Percentiles rank a stretch among this genome's conserved stretches.
phyloP scores from a whole-genome alignment of 2,888 invertebrate genomes.

The Frankliniella fusca region DNA sequence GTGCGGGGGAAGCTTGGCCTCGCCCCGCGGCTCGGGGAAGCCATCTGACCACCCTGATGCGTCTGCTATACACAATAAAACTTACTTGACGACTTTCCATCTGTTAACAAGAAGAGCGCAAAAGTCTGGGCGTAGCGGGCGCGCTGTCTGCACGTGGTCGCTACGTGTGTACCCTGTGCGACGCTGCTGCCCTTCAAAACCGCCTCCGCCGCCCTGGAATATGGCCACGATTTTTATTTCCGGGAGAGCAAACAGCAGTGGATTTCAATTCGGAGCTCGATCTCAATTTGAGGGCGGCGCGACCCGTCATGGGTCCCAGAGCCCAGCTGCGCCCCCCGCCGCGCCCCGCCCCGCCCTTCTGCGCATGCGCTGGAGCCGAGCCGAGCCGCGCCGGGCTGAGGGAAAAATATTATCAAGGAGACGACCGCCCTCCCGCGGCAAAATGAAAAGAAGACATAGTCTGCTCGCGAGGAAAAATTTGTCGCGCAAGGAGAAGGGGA shows the following conservation, averaged over 20 bases:
- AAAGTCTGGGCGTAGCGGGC: background rate
- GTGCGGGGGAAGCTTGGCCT: background rate
- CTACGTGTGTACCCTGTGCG: too few species aligned
- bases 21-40: background rate
- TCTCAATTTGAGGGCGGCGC: too few species aligned
- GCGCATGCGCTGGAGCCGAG: background rate
- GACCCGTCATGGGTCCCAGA: too few species aligned
- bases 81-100: conserved; percentile 9
- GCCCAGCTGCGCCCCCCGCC: background rate
- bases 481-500: background rate
- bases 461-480: conserved; percentile 2
- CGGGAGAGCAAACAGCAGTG: background rate
- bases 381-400: background rate
- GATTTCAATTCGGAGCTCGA: background rate
- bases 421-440: too few species aligned
- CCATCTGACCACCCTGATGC: background rate
- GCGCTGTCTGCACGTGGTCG: background rate
- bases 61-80: conserved; percentile 12
- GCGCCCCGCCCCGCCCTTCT: background rate
- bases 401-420: background rate
- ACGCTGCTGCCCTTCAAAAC: too few species aligned
- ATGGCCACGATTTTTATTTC: too few species aligned
- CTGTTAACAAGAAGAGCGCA: background rate
- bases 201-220: too few species aligned
- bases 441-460: background rate